Base-by-base conservation (phyloP, 2,888 invertebrate species). In the Coenonympha arcania region DNA sequence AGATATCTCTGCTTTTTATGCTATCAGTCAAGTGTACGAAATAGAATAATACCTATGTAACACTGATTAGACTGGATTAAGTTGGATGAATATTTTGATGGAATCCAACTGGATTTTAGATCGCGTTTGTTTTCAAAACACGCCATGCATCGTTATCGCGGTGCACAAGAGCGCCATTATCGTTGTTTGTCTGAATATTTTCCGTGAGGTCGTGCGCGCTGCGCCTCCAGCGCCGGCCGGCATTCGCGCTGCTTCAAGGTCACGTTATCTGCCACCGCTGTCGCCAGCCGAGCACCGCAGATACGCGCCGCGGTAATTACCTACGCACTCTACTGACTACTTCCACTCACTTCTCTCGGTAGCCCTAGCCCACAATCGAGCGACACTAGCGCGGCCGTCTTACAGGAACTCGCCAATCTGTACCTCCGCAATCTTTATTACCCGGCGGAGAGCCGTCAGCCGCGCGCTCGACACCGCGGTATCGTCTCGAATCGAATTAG, bases 251-350 rank as follows among this genome's bases (percentile, higher is more conserved):
- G 71, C 70, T 65, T 66, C 85, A 86, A 86, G 86, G 86, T 83
- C 85, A 76, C 79, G 81, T 85, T 85, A 85, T 86, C 86, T 79
- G 75, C n/a, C n/a, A n/a, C n/a, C n/a, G 76, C 76, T 79, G 79
- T 79, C 81, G 81, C 71, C 77, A 79, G 72, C 77, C 79, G 57
- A 58, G 50, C 57, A 41, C 47, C 48, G 47, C n/a, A 55, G 55
- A 57, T 58, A 59, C 60, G 56, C 56, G 54, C 49, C 50, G 48
- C 53, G 52, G 47, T 58, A 55, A 62, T 56, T 60, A 57, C 57
- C 46, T 43, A 54, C 48, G 55, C 54, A 56, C 48, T 48, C 52
- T 46, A 54, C 50, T n/a, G n/a, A n/a, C n/a, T n/a, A n/a, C n/a
- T n/a, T 56, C 50, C 51, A 52, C 52, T 56, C 56, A 59, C 57